Evolutionary conservation across 1,140 invertebrate genomes (phyloP).

Genomic region (Druon quercuslanigerum): DNA sequence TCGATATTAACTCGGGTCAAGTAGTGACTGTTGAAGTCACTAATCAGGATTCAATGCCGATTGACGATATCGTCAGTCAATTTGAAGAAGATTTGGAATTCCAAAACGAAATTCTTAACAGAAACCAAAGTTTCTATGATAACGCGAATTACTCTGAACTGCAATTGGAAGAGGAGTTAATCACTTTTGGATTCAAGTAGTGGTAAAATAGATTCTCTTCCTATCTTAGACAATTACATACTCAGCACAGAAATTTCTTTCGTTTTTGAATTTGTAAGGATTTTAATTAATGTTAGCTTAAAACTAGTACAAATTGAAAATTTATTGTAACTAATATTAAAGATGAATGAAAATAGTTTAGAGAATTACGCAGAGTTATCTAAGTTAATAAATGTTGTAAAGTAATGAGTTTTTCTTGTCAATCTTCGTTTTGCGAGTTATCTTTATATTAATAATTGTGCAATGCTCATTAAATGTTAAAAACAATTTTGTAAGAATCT

Average conservation of each 20-base stretch:
- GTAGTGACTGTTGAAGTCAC: conserved; percentile 62
- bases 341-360: too few species aligned
- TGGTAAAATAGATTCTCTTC: conserved; percentile 55
- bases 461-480: too few species aligned
- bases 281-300: neutral
- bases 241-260: conserved; percentile 56
- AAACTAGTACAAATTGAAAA: too few species aligned
- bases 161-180: conserved; percentile 52
- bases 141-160: conserved; percentile 61
- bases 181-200: conserved; percentile 55
- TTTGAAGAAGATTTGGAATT: conserved; percentile 61
- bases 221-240: conserved; percentile 56
- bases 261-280: conserved; percentile 60
- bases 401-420: too few species aligned
- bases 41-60: conserved; percentile 55
- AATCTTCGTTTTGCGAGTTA: too few species aligned
- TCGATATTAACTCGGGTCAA: conserved; percentile 62
- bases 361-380: too few species aligned
- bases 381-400: too few species aligned
- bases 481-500: too few species aligned
- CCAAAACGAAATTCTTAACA: conserved; percentile 53
- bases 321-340: too few species aligned
- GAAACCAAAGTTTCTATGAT: conserved; percentile 58
- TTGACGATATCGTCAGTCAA: conserved; percentile 58
- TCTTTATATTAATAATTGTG: too few species aligned